Percentiles rank a stretch among this genome's conserved stretches.
Evolutionary conservation across 1,140 invertebrate species (phyloP).

Genomic region (Bombus balteatus): DNA sequence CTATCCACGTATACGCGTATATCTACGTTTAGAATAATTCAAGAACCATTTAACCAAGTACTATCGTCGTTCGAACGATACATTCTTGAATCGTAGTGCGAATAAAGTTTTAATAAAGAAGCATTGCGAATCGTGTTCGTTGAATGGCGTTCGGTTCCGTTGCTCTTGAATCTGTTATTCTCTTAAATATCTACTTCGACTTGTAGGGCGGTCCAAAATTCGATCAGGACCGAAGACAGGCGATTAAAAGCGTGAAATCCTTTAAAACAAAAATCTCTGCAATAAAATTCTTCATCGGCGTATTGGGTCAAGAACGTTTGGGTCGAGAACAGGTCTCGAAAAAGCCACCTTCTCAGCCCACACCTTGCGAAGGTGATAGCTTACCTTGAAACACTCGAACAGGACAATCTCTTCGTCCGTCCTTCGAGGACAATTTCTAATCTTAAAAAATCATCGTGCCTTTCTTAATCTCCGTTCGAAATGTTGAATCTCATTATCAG

Average conservation of each 20-base stretch:
- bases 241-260: not conserved
- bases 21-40: too few species aligned
- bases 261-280: not conserved
- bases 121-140: too few species aligned
- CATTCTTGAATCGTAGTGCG: too few species aligned
- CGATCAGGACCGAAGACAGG: too few species aligned
- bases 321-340: not conserved
- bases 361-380: not conserved
- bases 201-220: accelerated
- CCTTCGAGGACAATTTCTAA: constrained; percentile 9
- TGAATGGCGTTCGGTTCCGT: too few species aligned
- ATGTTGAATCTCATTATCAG: not conserved
- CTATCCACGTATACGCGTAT: too few species aligned
- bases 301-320: not conserved
- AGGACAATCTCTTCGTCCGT: not conserved
- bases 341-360: not conserved
- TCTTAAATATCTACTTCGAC: too few species aligned
- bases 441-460: constrained; percentile 3
- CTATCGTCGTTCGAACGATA: too few species aligned
- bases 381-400: not conserved
- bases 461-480: not conserved
- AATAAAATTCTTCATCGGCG: not conserved
- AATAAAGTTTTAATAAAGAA: too few species aligned
- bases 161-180: accelerated
- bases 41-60: too few species aligned